Evolutionary conservation across 2,888 invertebrate genomes (phyloP).

Genomic region (Nephrotoma guestfalica): DNA sequence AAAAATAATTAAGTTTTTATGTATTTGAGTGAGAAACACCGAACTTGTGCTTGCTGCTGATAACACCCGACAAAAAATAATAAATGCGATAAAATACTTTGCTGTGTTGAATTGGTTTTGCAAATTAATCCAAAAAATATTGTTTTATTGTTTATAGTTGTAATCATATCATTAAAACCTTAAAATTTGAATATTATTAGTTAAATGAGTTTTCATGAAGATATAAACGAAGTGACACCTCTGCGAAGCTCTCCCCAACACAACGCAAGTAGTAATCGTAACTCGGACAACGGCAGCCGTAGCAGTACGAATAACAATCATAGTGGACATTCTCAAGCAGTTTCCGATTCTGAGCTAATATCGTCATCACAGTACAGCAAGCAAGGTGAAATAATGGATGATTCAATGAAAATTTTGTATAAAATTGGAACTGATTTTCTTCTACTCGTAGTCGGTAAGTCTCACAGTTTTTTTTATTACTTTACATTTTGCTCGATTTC

Average conservation of each 20-base stretch:
- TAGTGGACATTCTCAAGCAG: background rate
- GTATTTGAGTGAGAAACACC: background rate
- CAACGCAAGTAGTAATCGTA: background rate
- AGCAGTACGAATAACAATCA: background rate
- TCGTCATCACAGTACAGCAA: background rate
- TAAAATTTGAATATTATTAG: background rate
- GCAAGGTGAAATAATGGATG: background rate
- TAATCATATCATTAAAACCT: background rate
- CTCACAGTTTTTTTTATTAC: background rate
- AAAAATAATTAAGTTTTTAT: background rate
- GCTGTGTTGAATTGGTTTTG: background rate
- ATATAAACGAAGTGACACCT: constrained; percentile 2
- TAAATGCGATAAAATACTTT: background rate
- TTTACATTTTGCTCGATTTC: background rate
- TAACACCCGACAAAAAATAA: background rate
- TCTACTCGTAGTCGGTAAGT: background rate
- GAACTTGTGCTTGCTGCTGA: background rate
- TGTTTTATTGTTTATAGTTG: background rate
- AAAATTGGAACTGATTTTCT: constrained; percentile 1
- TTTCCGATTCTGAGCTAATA: background rate
- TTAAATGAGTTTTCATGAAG: background rate
- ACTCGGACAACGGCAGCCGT: background rate
- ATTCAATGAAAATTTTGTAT: constrained; percentile 4
- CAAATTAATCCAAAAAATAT: background rate
- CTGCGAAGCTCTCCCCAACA: background rate